Evolutionary conservation across 1,140 invertebrate genomes (phyloP).

Genomic region (Bicyclus anynana): DNA sequence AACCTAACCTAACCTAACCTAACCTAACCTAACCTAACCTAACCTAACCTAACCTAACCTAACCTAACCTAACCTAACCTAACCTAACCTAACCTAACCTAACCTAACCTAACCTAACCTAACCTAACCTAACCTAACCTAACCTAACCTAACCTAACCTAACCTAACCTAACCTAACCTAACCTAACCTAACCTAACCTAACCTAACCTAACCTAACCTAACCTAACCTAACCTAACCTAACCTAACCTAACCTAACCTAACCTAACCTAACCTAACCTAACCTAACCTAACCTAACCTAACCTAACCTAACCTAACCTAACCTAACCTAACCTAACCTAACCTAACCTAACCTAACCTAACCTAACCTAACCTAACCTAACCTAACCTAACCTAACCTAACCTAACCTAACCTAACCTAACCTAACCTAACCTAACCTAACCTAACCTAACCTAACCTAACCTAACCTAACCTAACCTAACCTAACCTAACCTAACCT

Average conservation of each 20-base stretch:
- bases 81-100: too few species aligned
- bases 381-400: too few species aligned
- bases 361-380: too few species aligned
- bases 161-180: background rate
- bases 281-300: slow-evolving; percentile 7
- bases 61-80: too few species aligned
- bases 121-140: slow-evolving; percentile 1
- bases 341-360: slow-evolving; percentile 11
- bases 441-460: too few species aligned
- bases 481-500: slow-evolving; percentile 17
- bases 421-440: too few species aligned
- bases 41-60: too few species aligned
- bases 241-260: slow-evolving; percentile 4
- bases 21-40: too few species aligned
- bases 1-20: background rate
- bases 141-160: background rate
- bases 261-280: slow-evolving; percentile 7
- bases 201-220: background rate
- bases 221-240: background rate
- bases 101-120: slow-evolving; percentile 4
- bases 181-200: slow-evolving; percentile 5
- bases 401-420: too few species aligned
- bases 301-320: slow-evolving; percentile 7
- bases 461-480: too few species aligned
- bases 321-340: slow-evolving; percentile 11